These are phyloP conservation scores for Phytoseiulus persimilis DNA, from an alignment of 2,888 invertebrate species.

Conservation along the genomic window DNA sequence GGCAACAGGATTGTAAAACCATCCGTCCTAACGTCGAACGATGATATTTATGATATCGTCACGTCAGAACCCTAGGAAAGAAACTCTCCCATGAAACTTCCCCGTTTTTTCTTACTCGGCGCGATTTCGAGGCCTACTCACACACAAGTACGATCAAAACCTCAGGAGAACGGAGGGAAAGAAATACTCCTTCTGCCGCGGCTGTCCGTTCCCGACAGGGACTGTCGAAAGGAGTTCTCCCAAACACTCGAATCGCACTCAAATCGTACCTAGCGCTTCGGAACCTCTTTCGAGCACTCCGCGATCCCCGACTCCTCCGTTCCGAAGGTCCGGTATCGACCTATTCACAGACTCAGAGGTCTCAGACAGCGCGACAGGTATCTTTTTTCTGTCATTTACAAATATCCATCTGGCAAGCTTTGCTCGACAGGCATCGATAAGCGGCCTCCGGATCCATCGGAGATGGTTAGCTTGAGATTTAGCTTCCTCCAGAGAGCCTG, in stretches of 20 bases:
- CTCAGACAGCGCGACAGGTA: not conserved
- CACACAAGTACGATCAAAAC: not conserved
- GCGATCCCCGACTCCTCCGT: too few relatives aligned
- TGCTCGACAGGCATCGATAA: not conserved
- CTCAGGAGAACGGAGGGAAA: too few relatives aligned
- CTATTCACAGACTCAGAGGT: not conserved
- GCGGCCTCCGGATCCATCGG: not conserved
- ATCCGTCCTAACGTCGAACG: not conserved
- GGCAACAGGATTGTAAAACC: not conserved
- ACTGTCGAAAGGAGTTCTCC: too few relatives aligned
- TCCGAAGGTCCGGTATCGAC: too few relatives aligned
- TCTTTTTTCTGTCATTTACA: not conserved
- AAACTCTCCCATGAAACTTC: not conserved
- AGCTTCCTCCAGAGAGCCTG: not conserved
- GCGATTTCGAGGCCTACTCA: not conserved
- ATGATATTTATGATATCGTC: not conserved
- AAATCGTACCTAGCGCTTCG: too few relatives aligned
- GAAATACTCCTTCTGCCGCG: too few relatives aligned
- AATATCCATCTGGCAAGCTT: not conserved
- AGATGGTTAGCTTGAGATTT: not conserved
- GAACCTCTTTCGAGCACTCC: too few relatives aligned
- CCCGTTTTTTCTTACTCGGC: not conserved
- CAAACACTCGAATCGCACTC: too few relatives aligned
- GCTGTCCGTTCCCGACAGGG: too few relatives aligned
- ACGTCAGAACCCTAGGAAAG: not conserved